phyloP scores from a whole-genome alignment of 2,797 vertebrate genomes.

The Selene dorsalis region DNA sequence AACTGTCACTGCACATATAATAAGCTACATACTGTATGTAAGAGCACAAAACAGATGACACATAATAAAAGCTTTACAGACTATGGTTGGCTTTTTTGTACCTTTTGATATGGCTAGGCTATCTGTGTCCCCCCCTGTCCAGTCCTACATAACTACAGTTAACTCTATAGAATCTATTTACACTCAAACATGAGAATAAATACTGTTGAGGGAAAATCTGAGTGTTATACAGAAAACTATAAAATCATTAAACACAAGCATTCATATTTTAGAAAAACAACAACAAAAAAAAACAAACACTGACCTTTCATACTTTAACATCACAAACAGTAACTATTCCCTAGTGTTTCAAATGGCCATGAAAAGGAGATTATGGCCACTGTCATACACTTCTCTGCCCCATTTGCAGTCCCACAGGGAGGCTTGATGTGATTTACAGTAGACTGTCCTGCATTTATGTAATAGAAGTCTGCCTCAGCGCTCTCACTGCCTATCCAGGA shows the following conservation, averaged over 20 bases:
- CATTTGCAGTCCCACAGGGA: slow-evolving; percentile 23
- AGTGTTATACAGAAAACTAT: not conserved
- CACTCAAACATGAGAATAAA: not conserved
- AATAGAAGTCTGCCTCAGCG: slow-evolving; percentile 44
- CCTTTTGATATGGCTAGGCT: not conserved
- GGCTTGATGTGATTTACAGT: slow-evolving; percentile 35
- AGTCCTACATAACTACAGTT: no score
- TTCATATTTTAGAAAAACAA: not conserved
- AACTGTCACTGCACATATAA: not conserved
- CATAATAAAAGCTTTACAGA: not conserved
- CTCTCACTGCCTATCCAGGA: slow-evolving; percentile 16
- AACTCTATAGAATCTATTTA: not conserved
- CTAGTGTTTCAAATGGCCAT: not conserved
- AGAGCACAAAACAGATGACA: not conserved
- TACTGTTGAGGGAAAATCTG: not conserved
- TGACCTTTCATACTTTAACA: not conserved
- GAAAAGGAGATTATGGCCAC: not conserved
- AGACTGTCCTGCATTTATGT: slow-evolving; percentile 40
- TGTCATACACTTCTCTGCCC: not conserved
- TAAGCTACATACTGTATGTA: not conserved
- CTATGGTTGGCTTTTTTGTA: not conserved
- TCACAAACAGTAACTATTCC: not conserved
- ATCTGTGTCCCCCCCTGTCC: not conserved
- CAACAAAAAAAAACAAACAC: not conserved
- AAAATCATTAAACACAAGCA: not conserved